Evolutionary conservation across 1,140 invertebrate genomes (phyloP), one percentile per base, ranked within the genome.

Genomic region (Copidosoma floridanum): DNA sequence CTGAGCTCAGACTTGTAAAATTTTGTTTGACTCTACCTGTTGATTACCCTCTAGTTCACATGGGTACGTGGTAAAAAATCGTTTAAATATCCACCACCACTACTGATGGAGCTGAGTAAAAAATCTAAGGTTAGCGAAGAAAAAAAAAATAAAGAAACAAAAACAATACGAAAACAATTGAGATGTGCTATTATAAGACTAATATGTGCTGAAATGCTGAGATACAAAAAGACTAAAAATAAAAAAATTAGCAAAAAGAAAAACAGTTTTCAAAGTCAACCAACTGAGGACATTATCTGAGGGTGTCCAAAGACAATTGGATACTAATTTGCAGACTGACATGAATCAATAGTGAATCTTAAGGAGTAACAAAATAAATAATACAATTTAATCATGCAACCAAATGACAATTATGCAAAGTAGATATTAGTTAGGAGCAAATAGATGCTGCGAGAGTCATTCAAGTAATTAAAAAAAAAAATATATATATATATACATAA

Each of bases 151-250:
- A 40, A 14, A 40, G 40, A 40, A 57, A 50, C 20, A 40, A 57
- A 57, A 44, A 57, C 27, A n/a, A n/a, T n/a, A n/a, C n/a, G n/a
- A n/a, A n/a, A n/a, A n/a, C n/a, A n/a, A n/a, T n/a, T 40, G 16
- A 20, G 10, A 26, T n/a, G n/a, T n/a, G n/a, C n/a, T n/a, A 54
- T 43, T 12, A 46, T 11, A 47, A 56, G 29, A 47, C 29, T 56
- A 47, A 47, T 37, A 16, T 20, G 26, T 43, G 52, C 52, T 29
- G 52, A 43, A 43, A 43, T 14, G 38, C 27, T 32, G 52, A 41
- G 52, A 54, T 54, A 29, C n/a, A 54, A 54, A 41, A 54, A 54
- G 52, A 54, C 52, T 54, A 54, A 43, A 41, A 54, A 53, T 41
- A 35, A 53, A 37, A 41, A 41, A 14, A 53, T 12, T 21, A 8